Conservation (phyloP, 1,140 invertebrate species). For the Pseudomyrmex pallidus region DNA sequence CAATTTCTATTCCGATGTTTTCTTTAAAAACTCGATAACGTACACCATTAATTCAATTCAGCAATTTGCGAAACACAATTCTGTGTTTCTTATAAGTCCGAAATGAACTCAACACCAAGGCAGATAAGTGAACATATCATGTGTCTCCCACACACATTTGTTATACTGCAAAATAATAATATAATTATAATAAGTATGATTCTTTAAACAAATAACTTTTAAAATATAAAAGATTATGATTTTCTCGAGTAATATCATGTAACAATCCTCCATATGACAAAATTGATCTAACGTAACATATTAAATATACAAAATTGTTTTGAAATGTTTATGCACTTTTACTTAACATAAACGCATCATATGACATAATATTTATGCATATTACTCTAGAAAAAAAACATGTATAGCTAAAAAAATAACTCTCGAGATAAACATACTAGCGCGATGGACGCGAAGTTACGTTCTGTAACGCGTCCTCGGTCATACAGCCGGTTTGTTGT, state of each 20-base stretch:
- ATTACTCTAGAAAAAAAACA: background rate
- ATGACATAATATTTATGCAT: background rate
- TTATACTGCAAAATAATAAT: too few relatives aligned
- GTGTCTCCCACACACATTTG: too few relatives aligned
- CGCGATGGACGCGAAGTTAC: background rate
- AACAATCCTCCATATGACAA: too few relatives aligned
- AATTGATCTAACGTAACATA: too few relatives aligned
- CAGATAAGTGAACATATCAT: too few relatives aligned
- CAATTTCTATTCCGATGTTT: slow-evolving; percentile 27
- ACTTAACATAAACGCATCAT: background rate
- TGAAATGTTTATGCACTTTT: background rate
- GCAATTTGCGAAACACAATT: background rate
- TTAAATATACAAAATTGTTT: too few relatives aligned
- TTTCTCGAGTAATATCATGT: too few relatives aligned
- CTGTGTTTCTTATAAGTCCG: too few relatives aligned
- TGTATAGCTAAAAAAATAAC: background rate
- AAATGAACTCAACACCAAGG: too few relatives aligned
- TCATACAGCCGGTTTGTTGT: slow-evolving; percentile 61
- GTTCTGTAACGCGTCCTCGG: slow-evolving; percentile 21
- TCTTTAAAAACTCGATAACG: slow-evolving; percentile 4
- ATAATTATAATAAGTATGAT: too few relatives aligned
- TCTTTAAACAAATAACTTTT: background rate
- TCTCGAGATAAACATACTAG: slow-evolving; percentile 8
- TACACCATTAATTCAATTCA: background rate
- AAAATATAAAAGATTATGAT: too few relatives aligned